Evolutionary conservation across 2,888 invertebrate genomes (phyloP).

Genomic region (Drosophila nr. medialis): DNA sequence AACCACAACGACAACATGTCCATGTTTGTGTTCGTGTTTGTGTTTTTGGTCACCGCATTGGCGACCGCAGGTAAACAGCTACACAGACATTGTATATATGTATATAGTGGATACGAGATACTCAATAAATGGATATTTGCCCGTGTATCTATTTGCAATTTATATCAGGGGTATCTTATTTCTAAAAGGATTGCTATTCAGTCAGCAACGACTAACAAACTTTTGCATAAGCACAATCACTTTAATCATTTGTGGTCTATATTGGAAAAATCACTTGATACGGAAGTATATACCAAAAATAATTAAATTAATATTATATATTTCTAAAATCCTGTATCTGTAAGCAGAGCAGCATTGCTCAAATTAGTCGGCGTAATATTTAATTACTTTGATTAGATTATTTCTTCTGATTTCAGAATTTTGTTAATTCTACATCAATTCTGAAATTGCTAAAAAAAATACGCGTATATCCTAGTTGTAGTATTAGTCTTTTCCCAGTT

Average conservation of each 20-base stretch:
- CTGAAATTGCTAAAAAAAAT: neutral
- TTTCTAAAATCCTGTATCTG: neutral
- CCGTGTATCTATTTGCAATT: conserved; percentile 34
- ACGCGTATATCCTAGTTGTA: neutral
- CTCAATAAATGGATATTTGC: conserved; percentile 37
- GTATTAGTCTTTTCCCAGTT: neutral
- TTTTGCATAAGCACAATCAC: neutral
- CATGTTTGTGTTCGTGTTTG: conserved; percentile 2
- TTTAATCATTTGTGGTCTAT: neutral
- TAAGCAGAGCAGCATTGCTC: neutral
- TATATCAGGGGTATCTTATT: conserved; percentile 15
- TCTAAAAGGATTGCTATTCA: conserved; percentile 35
- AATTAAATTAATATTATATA: neutral
- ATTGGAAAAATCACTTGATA: neutral
- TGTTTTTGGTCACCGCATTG: conserved; percentile 18
- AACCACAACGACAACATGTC: conserved; percentile 7
- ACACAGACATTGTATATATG: neutral
- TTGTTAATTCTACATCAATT: no score
- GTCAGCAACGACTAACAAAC: neutral
- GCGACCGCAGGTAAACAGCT: conserved; percentile 16
- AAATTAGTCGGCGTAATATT: neutral
- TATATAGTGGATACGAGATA: conserved; percentile 18
- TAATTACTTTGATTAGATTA: no score
- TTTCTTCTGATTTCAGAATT: no score
- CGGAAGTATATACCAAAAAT: neutral